Percentiles rank a stretch among this genome's conserved stretches.
Evolutionary conservation across 2,888 invertebrate species (phyloP).

Genomic region (Mimumesa dahlbomi): DNA sequence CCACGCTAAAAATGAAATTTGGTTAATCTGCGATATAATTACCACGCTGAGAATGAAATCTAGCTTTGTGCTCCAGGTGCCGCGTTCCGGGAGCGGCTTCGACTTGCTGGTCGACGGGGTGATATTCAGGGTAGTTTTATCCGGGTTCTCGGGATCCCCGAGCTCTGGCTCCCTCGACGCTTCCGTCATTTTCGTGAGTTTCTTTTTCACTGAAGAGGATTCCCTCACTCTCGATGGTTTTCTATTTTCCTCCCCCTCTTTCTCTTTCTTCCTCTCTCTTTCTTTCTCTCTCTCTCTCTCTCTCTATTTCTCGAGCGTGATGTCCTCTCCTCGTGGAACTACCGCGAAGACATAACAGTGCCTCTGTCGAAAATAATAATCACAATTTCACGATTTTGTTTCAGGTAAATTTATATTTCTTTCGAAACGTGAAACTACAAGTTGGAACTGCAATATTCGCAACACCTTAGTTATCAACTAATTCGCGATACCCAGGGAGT

Average conservation of each 20-base stretch:
- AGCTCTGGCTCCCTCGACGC: conserved; percentile 75
- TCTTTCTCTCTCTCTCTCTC: no score
- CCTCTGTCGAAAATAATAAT: conserved; percentile 44
- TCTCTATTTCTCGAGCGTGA: background rate
- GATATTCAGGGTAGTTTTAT: conserved; percentile 73
- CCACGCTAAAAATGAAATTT: no score
- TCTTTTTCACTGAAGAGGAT: conserved; percentile 12
- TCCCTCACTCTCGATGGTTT: conserved; percentile 25
- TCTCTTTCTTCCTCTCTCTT: no score
- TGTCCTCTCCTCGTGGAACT: conserved; percentile 58
- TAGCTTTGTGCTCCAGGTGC: conserved; percentile 93
- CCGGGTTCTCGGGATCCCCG: conserved; percentile 69
- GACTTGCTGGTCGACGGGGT: conserved; percentile 63
- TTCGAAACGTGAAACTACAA: no score
- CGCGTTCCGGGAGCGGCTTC: conserved; percentile 87
- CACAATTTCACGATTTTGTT: no score
- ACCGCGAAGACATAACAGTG: conserved; percentile 72
- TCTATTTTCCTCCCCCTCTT: no score
- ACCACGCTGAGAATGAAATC: conserved; percentile 96
- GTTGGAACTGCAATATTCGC: no score
- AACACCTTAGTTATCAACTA: no score
- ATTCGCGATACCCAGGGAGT: background rate
- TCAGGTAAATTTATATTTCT: no score
- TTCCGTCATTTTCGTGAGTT: conserved; percentile 72
- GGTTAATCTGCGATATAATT: conserved; percentile 36